Conservation (phyloP, 1,140 invertebrate species). For the Lepidurus arcticus region DNA sequence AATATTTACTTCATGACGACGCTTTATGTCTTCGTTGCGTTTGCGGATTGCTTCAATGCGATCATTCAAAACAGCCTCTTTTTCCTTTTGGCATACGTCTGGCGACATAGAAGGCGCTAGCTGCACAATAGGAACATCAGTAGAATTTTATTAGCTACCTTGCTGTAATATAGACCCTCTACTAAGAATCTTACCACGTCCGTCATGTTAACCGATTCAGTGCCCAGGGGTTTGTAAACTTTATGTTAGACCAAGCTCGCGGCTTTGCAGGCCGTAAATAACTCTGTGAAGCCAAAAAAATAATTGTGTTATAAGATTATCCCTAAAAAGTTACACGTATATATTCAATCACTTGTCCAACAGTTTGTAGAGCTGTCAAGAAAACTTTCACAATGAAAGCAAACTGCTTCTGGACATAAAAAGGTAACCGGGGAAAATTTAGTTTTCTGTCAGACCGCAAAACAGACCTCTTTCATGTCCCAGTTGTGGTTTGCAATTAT, state of each 20-base stretch:
- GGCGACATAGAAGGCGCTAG: neutral
- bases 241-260: neutral
- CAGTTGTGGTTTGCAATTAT: neutral
- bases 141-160: neutral
- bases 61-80: slow-evolving; percentile 28
- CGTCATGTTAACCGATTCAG: neutral
- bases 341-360: neutral
- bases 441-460: neutral
- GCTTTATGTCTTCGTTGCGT: slow-evolving; percentile 24
- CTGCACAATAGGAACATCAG: neutral
- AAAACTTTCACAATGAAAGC: slow-evolving; percentile 1
- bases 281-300: neutral
- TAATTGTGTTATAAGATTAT: neutral
- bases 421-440: neutral
- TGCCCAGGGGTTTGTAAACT: neutral
- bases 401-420: neutral
- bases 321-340: neutral
- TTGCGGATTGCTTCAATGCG: slow-evolving; percentile 24
- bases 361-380: neutral
- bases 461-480: neutral
- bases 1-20: slow-evolving; percentile 17
- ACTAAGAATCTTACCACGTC: slow-evolving; percentile 2
- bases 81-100: neutral
- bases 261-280: neutral
- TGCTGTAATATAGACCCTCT: neutral